A percentile compares a stretch with the other conserved stretches of the same genome.
These are phyloP conservation scores for Nomia melanderi DNA, from an alignment of 1,140 invertebrate species.

Conservation along the genomic window DNA sequence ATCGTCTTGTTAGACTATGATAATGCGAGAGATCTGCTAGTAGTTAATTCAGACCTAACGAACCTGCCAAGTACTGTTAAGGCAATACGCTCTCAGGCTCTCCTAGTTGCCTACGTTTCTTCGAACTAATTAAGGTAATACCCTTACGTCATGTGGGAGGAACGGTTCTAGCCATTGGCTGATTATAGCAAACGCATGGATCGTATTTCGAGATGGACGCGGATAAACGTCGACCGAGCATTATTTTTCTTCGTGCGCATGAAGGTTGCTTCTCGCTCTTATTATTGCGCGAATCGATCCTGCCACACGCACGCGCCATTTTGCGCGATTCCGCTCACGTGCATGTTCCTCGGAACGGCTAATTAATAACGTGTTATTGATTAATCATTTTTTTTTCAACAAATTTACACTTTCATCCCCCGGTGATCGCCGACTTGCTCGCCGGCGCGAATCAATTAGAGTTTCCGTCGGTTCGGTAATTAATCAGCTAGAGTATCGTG, in stretches of 20 bases:
- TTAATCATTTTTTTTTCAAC: slow-evolving; percentile 67
- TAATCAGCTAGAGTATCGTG: slow-evolving; percentile 18
- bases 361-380: slow-evolving; percentile 74
- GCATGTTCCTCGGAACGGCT: slow-evolving; percentile 39
- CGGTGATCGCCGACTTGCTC: not conserved
- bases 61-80: too few species aligned
- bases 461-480: not conserved
- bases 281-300: slow-evolving; percentile 59
- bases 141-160: too few species aligned
- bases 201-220: too few species aligned
- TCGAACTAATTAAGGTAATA: too few species aligned
- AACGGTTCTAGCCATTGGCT: not conserved
- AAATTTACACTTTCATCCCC: slow-evolving; percentile 39
- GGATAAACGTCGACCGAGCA: not conserved
- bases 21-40: too few species aligned
- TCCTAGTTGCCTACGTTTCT: too few species aligned
- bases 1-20: too few species aligned
- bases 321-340: slow-evolving; percentile 22
- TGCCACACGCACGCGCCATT: slow-evolving; percentile 35
- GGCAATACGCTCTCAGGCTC: too few species aligned
- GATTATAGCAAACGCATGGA: not conserved
- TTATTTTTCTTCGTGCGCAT: not conserved
- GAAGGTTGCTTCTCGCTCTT: not conserved
- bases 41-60: too few species aligned
- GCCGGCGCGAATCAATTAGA: slow-evolving; percentile 27